These are phyloP conservation scores for Muraenolepis orangiensis DNA, from an alignment of 2,797 vertebrate genomes.

Conservation along the genomic window DNA sequence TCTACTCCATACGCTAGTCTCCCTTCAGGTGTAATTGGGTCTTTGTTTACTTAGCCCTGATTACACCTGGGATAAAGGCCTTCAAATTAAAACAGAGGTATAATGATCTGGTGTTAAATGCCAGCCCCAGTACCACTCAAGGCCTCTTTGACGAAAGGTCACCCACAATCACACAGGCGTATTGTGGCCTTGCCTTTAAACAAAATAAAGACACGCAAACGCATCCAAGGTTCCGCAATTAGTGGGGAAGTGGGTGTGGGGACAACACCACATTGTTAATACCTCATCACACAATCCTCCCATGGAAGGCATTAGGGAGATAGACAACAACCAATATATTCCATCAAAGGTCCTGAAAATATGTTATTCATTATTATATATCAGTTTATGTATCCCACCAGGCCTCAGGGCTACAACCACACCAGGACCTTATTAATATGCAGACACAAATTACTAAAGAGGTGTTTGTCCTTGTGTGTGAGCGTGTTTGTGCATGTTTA, in stretches of 20 bases:
- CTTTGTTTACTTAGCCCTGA: conserved; percentile 69
- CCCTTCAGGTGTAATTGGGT: conserved; percentile 61
- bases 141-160: conserved; percentile 58
- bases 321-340: conserved; percentile 68
- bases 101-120: conserved; percentile 70
- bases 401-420: conserved; percentile 59
- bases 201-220: too few species aligned
- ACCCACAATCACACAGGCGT: conserved; percentile 20
- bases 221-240: conserved; percentile 19
- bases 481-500: conserved; percentile 5
- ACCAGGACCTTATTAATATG: conserved; percentile 57
- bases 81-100: conserved; percentile 63
- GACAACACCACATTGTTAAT: conserved; percentile 65
- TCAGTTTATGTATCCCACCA: conserved; percentile 67
- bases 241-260: conserved; percentile 47
- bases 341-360: conserved; percentile 66
- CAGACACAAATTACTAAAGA: conserved; percentile 55
- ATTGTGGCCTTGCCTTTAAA: conserved; percentile 32
- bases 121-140: conserved; percentile 43
- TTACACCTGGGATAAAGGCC: conserved; percentile 70
- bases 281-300: conserved; percentile 64
- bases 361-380: conserved; percentile 66
- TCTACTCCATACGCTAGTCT: conserved; percentile 37
- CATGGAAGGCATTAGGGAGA: conserved; percentile 53
- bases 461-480: conserved; percentile 20